These are phyloP conservation scores for Creontiades dilutus DNA, from an alignment of 2,888 invertebrate genomes.

Conservation along the genomic window DNA sequence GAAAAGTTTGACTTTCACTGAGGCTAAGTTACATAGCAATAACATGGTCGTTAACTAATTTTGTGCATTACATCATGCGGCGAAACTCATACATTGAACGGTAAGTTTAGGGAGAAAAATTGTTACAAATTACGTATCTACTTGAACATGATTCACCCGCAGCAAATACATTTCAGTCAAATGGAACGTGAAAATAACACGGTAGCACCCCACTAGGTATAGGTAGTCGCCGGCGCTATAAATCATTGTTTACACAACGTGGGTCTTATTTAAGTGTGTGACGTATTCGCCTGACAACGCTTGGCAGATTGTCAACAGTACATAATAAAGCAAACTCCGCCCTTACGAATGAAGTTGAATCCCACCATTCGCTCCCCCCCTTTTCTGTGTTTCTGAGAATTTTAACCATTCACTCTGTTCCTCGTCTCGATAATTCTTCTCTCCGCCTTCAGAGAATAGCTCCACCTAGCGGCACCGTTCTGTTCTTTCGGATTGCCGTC, in stretches of 20 bases:
- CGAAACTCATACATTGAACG: not conserved
- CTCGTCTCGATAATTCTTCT: slow-evolving; percentile 43
- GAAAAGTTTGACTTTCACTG: not conserved
- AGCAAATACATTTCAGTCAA: too few species aligned
- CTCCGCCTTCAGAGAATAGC: slow-evolving; percentile 12
- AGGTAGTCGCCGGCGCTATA: too few species aligned
- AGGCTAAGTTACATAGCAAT: not conserved
- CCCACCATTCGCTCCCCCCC: too few species aligned
- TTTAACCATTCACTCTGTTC: slow-evolving; percentile 12
- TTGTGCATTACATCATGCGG: not conserved
- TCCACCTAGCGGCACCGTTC: slow-evolving; percentile 4
- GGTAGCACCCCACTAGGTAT: too few species aligned
- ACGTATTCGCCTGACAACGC: too few species aligned
- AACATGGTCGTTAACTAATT: not conserved
- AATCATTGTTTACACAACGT: too few species aligned
- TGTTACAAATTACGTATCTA: too few species aligned
- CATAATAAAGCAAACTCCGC: not conserved
- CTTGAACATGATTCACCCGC: too few species aligned
- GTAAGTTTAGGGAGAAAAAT: too few species aligned
- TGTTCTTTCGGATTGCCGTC: slow-evolving; percentile 46
- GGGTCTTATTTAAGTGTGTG: too few species aligned
- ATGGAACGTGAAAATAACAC: too few species aligned
- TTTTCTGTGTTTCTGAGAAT: not conserved
- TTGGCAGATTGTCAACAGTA: not conserved
- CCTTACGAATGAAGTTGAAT: not conserved